A percentile compares a stretch with the other conserved stretches of the same genome.
These are phyloP conservation scores for Trinectes maculatus DNA, from an alignment of 2,113 vertebrate genomes.

Conservation along the genomic window DNA sequence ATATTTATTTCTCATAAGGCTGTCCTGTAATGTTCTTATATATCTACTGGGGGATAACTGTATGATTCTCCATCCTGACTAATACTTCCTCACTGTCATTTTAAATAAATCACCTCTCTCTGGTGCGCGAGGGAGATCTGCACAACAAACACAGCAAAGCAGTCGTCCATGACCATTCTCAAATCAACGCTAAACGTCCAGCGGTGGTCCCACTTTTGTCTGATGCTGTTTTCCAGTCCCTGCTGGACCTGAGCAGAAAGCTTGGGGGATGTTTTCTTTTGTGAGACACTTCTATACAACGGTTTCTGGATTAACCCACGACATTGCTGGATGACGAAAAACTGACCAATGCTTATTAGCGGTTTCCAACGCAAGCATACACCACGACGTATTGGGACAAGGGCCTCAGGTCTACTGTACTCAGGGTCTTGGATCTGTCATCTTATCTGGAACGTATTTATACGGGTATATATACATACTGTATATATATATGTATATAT, in stretches of 20 bases:
- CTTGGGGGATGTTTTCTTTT: conserved; percentile 43
- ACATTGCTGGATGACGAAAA: conserved; percentile 51
- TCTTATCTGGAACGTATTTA: conserved; percentile 74
- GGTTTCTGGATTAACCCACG: conserved; percentile 50
- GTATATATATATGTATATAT: conserved; percentile 81
- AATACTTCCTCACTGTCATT: conserved; percentile 65
- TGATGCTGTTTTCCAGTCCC: conserved; percentile 21
- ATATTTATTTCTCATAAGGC: conserved; percentile 81
- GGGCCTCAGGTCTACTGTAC: conserved; percentile 44
- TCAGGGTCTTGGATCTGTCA: conserved; percentile 54
- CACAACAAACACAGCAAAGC: conserved; percentile 49
- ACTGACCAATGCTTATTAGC: conserved; percentile 53
- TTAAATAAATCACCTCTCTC: conserved; percentile 57
- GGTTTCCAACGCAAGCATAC: conserved; percentile 54
- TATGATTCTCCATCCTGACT: conserved; percentile 63
- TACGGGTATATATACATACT: too few species aligned
- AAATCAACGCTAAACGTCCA: conserved; percentile 37
- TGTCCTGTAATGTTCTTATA: conserved; percentile 75
- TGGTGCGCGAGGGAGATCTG: conserved; percentile 54
- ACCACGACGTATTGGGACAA: conserved; percentile 43
- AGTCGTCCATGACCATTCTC: conserved; percentile 40
- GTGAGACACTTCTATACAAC: conserved; percentile 74
- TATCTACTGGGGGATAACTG: conserved; percentile 76
- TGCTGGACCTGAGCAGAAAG: conserved; percentile 28
- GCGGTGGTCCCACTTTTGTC: conserved; percentile 31